A percentile compares a stretch with the other conserved stretches of the same genome.
These are phyloP conservation scores for Callopanchax toddi DNA, from an alignment of 2,113 vertebrate genomes.

Conservation along the genomic window DNA sequence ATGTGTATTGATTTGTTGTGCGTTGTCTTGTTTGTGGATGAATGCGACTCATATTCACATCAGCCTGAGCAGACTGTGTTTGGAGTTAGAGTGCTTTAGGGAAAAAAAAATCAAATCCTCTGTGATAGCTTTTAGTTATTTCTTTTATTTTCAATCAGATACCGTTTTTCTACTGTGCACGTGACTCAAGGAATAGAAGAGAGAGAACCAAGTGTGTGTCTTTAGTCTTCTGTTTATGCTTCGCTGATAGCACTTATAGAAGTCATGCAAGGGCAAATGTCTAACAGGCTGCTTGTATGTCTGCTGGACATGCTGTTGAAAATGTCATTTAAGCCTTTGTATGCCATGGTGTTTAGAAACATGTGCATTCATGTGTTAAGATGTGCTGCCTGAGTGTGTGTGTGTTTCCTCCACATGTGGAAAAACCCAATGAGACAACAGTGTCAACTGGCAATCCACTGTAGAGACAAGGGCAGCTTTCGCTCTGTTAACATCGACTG, in stretches of 20 bases:
- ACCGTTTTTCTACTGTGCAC: slow-evolving; percentile 15
- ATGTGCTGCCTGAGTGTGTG: not conserved
- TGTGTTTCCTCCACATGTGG: slow-evolving; percentile 1
- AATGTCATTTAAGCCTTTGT: not conserved
- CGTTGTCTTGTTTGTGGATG: not conserved
- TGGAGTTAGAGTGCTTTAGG: slow-evolving; percentile 1
- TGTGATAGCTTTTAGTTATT: no score
- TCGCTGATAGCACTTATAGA: slow-evolving; percentile 27
- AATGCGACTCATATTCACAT: not conserved
- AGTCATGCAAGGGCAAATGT: slow-evolving; percentile 23
- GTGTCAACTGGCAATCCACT: slow-evolving; percentile 21
- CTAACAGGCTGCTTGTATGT: slow-evolving; percentile 7
- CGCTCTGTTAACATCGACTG: slow-evolving; percentile 1
- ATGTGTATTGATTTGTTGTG: slow-evolving; percentile 23
- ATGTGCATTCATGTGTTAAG: not conserved
- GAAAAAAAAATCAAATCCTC: no score
- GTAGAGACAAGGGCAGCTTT: slow-evolving; percentile 32
- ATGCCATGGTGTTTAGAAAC: slow-evolving; percentile 4
- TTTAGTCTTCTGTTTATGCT: slow-evolving; percentile 32
- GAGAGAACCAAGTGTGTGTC: slow-evolving; percentile 14
- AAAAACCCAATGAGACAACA: slow-evolving; percentile 10
- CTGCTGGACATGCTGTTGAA: slow-evolving; percentile 11
- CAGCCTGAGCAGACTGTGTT: not conserved
- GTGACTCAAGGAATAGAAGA: not conserved
- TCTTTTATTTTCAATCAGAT: slow-evolving; percentile 31